These are phyloP conservation scores for Noturus placidus DNA, from an alignment of 2,113 vertebrate genomes.

Conservation along the genomic window DNA sequence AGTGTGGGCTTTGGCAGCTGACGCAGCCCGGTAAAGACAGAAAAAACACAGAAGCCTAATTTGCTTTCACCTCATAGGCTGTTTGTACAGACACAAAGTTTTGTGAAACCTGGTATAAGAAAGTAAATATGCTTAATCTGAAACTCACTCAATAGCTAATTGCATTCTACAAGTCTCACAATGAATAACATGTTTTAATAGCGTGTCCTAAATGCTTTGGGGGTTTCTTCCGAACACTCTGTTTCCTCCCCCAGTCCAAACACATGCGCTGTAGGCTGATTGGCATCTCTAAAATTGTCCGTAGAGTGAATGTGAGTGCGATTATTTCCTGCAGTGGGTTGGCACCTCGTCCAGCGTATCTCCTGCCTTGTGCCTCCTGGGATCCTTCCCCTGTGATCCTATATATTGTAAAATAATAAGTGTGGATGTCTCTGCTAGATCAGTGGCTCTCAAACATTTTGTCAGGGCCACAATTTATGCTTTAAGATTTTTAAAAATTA, in stretches of 20 bases:
- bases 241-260: no score
- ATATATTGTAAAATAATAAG: no score
- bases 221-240: no score
- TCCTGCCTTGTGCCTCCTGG: no score
- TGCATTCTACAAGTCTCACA: neutral
- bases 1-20: constrained; percentile 63
- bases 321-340: no score
- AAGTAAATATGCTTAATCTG: neutral
- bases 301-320: no score
- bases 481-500: neutral
- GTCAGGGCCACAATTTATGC: neutral
- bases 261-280: no score
- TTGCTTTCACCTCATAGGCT: neutral
- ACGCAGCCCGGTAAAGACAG: constrained; percentile 15
- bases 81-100: neutral
- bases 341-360: no score
- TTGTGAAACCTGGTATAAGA: neutral
- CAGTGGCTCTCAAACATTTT: neutral
- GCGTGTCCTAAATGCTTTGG: neutral
- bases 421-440: neutral
- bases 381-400: no score
- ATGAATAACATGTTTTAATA: neutral
- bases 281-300: no score
- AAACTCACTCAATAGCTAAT: neutral
- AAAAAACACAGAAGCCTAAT: constrained; percentile 38